Percentiles rank a stretch among this genome's conserved stretches.
Evolutionary conservation across 2,888 invertebrate species (phyloP).

Genomic region (Sialis lutaria): DNA sequence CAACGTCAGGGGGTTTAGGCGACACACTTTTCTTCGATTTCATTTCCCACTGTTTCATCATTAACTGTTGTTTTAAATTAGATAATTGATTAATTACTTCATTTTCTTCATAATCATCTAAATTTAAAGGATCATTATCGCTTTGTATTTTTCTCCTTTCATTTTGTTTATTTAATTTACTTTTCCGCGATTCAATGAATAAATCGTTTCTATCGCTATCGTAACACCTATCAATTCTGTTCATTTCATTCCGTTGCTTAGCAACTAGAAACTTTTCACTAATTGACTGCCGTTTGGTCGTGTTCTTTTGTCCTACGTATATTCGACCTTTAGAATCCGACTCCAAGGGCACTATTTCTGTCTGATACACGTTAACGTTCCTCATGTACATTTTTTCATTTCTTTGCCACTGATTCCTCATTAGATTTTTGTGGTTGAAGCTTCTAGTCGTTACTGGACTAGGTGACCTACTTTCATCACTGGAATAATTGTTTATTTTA

Average conservation of each 20-base stretch:
- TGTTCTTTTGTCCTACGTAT: slow-evolving; percentile 22
- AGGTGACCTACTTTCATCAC: slow-evolving; percentile 41
- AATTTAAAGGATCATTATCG: slow-evolving; percentile 10
- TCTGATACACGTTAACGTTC: slow-evolving; percentile 24
- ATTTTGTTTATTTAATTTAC: slow-evolving; percentile 7
- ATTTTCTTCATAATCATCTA: slow-evolving; percentile 1
- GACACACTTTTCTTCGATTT: slow-evolving; percentile 8
- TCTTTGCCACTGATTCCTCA: slow-evolving; percentile 26
- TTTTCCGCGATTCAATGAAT: slow-evolving; percentile 6
- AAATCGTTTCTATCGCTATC: background rate
- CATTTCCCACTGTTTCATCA: slow-evolving; percentile 33
- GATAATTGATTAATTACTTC: slow-evolving; percentile 23
- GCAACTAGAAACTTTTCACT: slow-evolving; percentile 36
- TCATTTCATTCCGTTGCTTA: slow-evolving; percentile 18
- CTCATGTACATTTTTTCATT: slow-evolving; percentile 28
- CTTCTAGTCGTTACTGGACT: slow-evolving; percentile 30
- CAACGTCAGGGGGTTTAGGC: slow-evolving; percentile 8
- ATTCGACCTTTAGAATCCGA: slow-evolving; percentile 34
- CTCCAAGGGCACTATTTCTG: slow-evolving; percentile 32
- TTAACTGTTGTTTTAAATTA: slow-evolving; percentile 26
- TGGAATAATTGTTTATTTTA: slow-evolving; percentile 33
- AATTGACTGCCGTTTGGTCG: slow-evolving; percentile 27
- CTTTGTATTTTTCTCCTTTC: slow-evolving; percentile 7
- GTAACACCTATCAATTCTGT: background rate
- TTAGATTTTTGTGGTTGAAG: slow-evolving; percentile 26